These are phyloP conservation scores for Cetoscarus ocellatus DNA, from an alignment of 2,797 vertebrate genomes.

Conservation along the genomic window DNA sequence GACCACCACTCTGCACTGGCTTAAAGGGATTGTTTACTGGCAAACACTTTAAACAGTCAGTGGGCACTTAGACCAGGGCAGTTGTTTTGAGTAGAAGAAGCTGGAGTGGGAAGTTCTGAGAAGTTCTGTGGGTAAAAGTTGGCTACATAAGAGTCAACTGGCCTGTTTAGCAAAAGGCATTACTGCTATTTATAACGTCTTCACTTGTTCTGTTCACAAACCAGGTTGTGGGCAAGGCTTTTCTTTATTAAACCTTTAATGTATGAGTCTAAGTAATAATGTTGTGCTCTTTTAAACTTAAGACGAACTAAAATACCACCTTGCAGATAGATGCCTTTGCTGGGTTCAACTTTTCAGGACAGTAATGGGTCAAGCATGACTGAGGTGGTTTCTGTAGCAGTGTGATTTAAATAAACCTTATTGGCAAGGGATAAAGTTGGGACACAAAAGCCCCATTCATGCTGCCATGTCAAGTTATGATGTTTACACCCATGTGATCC, in stretches of 20 bases:
- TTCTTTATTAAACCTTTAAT: background rate
- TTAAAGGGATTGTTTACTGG: constrained; percentile 64
- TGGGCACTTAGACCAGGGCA: constrained; percentile 55
- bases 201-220: background rate
- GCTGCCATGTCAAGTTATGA: too few relatives aligned
- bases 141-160: constrained; percentile 12
- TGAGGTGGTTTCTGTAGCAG: too few relatives aligned
- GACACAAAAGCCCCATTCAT: too few relatives aligned
- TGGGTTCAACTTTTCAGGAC: too few relatives aligned
- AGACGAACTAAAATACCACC: too few relatives aligned
- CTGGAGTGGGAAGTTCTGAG: constrained; percentile 1
- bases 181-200: background rate
- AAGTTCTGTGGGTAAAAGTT: constrained; percentile 8
- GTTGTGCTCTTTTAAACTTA: too few relatives aligned
- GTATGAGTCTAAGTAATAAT: background rate
- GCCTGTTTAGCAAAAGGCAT: background rate
- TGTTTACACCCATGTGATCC: too few relatives aligned
- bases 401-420: too few relatives aligned
- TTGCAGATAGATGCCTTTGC: too few relatives aligned
- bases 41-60: constrained; percentile 55
- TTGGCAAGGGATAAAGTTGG: too few relatives aligned
- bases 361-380: too few relatives aligned
- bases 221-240: too few relatives aligned
- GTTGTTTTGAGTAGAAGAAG: constrained; percentile 35
- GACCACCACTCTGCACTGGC: constrained; percentile 46